A percentile compares a stretch with the other conserved stretches of the same genome.
These are phyloP conservation scores for Drosophila mayaguana DNA, from an alignment of 2,888 invertebrate species.

Conservation along the genomic window DNA sequence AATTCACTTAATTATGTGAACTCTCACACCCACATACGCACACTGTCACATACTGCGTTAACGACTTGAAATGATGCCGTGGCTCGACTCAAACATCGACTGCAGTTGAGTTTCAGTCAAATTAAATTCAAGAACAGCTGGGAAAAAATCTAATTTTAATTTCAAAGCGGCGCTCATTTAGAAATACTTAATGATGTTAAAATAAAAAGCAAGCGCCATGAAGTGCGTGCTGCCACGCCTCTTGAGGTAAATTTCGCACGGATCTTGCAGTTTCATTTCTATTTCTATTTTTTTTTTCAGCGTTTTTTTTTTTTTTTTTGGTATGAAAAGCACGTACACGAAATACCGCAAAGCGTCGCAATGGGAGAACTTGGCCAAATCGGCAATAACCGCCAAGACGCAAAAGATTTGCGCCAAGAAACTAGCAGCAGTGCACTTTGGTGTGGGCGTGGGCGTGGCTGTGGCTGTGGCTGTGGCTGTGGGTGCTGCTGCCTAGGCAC, in stretches of 20 bases:
- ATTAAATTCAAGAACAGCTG: slow-evolving; percentile 22
- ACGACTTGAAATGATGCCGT: slow-evolving; percentile 55
- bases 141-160: slow-evolving; percentile 75
- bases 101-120: slow-evolving; percentile 4
- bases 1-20: too few relatives aligned
- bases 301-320: slow-evolving; percentile 32
- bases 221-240: slow-evolving; percentile 54
- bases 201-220: slow-evolving; percentile 73
- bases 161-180: slow-evolving; percentile 78
- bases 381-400: slow-evolving; percentile 47
- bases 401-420: slow-evolving; percentile 48
- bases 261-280: slow-evolving; percentile 31
- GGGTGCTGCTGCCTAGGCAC: slow-evolving; percentile 10
- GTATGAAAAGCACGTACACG: slow-evolving; percentile 73
- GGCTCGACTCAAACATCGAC: slow-evolving; percentile 27
- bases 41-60: slow-evolving; percentile 29
- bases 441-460: too few relatives aligned
- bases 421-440: slow-evolving; percentile 48
- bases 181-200: slow-evolving; percentile 80
- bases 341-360: slow-evolving; percentile 66
- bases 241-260: slow-evolving; percentile 62
- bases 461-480: too few relatives aligned
- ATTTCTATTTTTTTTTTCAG: not conserved
- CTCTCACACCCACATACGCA: not conserved
- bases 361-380: slow-evolving; percentile 17